Base-by-base conservation (phyloP, 2,888 invertebrate species). In the Dasysyrphus tricinctus region DNA sequence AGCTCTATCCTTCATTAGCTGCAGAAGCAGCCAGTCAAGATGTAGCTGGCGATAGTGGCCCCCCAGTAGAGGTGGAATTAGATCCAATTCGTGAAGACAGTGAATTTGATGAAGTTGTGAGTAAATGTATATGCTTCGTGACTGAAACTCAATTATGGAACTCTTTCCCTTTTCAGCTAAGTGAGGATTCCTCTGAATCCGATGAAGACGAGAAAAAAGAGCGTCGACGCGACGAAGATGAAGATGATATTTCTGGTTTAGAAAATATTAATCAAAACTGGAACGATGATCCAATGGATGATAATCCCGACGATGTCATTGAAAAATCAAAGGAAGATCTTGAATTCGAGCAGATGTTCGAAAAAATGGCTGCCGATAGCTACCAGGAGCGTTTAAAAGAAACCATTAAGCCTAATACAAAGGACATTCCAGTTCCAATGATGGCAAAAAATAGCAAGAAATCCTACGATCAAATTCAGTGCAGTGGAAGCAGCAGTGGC, bases 391-490 rank as follows among this genome's bases (percentile, higher is more conserved):
- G 97, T 57, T 95, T 97, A 92, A 94, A 96, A 32, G 97, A 98
- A 91, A 94, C 95, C 0, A 95, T 97, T 0, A 96, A 98, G 90
- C 96, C 97, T 0, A 96, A 97, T 77, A 96, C 96, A 89, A 95
- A 97, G 77, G 98, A 98, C 90, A 98, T 98, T 90, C 97, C 98
- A 0, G 98, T 98, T 0, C 98, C 98, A 0, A 95, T 98, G 93
- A 95, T 97, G 67, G 95, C 96, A 6, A 96, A 95, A 87, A 94
- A 94, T 16, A 94, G 94, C 6, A 97, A 97, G 91, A 97, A 97
- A 91, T 96, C 96, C 1, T 97, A 96, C 89, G 97, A 97, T 88
- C 97, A 97, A 90, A 91, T 97, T 80, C 94, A 95, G 93, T 94
- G 94, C 91, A 47, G 37, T 70, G 16, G 39, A 51, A 14, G 37